A percentile compares a stretch with the other conserved stretches of the same genome.
phyloP scores from a whole-genome alignment of 2,888 invertebrate species.

The Volucella zonaria region DNA sequence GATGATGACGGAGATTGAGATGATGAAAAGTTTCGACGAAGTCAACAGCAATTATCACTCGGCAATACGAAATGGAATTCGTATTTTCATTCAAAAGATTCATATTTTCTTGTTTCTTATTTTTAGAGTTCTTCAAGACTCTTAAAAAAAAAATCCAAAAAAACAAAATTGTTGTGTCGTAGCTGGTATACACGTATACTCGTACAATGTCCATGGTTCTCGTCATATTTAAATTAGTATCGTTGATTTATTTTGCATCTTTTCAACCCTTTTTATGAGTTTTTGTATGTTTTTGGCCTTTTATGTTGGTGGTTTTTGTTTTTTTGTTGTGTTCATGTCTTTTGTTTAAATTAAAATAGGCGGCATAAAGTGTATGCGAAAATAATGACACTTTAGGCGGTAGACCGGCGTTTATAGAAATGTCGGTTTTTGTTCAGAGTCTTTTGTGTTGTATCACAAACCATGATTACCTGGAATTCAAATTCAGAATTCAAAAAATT shows the following conservation, averaged over 20 bases:
- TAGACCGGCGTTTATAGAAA: constrained; percentile 25
- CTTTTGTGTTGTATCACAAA: neutral
- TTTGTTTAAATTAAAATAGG: constrained; percentile 5
- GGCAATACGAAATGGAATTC: constrained; percentile 39
- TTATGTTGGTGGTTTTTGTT: neutral
- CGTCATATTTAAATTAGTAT: constrained; percentile 64
- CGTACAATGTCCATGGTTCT: neutral
- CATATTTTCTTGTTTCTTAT: constrained; percentile 19
- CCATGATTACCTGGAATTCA: constrained; percentile 7
- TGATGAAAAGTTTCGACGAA: constrained; percentile 65
- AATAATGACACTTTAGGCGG: constrained; percentile 45
- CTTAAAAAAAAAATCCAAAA: neutral
- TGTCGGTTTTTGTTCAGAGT: neutral
- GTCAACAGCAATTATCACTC: constrained; percentile 70
- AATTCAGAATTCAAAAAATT: neutral
- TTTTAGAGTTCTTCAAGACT: constrained; percentile 43
- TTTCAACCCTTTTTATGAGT: constrained; percentile 52
- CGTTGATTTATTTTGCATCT: constrained; percentile 47
- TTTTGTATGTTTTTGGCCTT: neutral
- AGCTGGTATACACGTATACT: constrained; percentile 4
- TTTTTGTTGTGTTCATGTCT: constrained; percentile 19
- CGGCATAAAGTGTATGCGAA: constrained; percentile 39
- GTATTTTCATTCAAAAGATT: constrained; percentile 33
- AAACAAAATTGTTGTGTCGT: constrained; percentile 39
- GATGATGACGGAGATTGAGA: neutral